Conservation (phyloP, 2,113 vertebrate species). For the Psittacara wagleri region DNA sequence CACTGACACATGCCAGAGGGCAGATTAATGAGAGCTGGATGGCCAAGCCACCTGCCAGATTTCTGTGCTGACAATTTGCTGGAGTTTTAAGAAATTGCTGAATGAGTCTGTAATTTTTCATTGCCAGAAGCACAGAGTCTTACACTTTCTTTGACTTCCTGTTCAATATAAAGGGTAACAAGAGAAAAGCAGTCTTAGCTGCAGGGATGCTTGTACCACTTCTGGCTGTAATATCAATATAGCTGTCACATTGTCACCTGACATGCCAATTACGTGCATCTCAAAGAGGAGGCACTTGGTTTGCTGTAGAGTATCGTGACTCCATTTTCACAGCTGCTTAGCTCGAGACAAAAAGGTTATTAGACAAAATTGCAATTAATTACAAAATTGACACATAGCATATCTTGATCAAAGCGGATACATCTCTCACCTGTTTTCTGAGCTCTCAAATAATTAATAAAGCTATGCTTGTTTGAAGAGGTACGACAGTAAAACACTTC, state of each 20-base stretch:
- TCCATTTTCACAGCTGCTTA: not conserved
- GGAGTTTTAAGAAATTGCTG: slow-evolving; percentile 4
- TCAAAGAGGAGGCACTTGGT: not conserved
- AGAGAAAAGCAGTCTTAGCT: not conserved
- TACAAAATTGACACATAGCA: not conserved
- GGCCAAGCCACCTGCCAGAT: not conserved
- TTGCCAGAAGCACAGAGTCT: not conserved
- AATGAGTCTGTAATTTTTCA: slow-evolving; percentile 27
- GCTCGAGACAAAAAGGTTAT: not conserved
- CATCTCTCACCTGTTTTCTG: not conserved
- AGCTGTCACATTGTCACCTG: not conserved
- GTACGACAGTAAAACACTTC: not conserved
- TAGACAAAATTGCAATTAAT: not conserved
- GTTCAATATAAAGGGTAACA: not conserved
- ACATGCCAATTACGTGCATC: not conserved
- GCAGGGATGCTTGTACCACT: not conserved
- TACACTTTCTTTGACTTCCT: not conserved
- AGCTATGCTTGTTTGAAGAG: not conserved
- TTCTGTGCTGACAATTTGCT: not conserved
- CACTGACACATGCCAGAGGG: slow-evolving; percentile 14
- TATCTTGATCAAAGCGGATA: not conserved
- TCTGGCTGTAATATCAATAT: not conserved
- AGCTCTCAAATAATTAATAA: not conserved
- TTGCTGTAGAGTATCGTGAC: not conserved
- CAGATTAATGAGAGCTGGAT: slow-evolving; percentile 20